These are phyloP conservation scores for Polydesmus complanatus DNA, from an alignment of 2,888 invertebrate species.

Conservation along the genomic window DNA sequence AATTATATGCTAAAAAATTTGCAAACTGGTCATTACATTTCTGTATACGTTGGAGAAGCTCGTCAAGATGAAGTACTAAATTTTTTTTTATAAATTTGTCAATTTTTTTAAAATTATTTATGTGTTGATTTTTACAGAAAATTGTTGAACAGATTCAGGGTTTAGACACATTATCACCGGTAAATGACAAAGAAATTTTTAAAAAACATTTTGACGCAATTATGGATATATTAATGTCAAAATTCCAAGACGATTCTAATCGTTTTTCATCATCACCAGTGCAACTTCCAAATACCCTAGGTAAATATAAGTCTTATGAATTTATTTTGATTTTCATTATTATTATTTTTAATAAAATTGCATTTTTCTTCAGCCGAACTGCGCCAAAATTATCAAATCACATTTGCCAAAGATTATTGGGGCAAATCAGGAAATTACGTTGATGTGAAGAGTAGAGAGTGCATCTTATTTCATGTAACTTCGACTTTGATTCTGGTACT, in stretches of 20 bases:
- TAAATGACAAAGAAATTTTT: constrained; percentile 20
- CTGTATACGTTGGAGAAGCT: constrained; percentile 46
- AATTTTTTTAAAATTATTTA: background rate
- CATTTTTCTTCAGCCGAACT: background rate
- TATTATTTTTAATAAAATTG: no score
- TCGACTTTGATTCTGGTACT: background rate
- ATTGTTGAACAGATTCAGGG: constrained; percentile 8
- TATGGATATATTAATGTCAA: constrained; percentile 13
- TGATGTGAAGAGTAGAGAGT: background rate
- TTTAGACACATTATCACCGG: constrained; percentile 15
- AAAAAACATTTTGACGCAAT: constrained; percentile 18
- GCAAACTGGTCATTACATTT: constrained; percentile 43
- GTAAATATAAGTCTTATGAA: no score
- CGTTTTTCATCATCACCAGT: no score
- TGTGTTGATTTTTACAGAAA: background rate
- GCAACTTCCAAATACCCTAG: no score
- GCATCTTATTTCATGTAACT: no score
- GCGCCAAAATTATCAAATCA: background rate
- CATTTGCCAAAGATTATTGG: background rate
- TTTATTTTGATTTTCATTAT: no score
- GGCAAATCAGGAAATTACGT: background rate
- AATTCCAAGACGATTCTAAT: no score
- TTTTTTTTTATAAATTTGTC: background rate
- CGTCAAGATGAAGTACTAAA: constrained; percentile 39
- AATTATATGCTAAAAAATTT: constrained; percentile 46